Evolutionary conservation across 2,113 vertebrate genomes (phyloP), one percentile per base, ranked within the genome.

Genomic region (Caranx melampygus): DNA sequence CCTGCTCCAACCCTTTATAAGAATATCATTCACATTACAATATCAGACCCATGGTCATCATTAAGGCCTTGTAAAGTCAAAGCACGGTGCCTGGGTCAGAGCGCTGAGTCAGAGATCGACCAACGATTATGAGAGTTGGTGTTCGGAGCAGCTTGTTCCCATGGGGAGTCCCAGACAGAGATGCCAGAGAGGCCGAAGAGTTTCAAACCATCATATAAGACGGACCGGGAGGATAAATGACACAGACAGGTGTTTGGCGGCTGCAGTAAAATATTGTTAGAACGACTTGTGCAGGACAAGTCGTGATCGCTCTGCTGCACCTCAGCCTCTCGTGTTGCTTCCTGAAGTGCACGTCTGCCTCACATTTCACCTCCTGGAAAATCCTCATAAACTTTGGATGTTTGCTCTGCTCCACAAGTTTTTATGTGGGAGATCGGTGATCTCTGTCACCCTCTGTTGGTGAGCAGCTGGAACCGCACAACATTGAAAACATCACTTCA

Each of bases 381-480:
- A 37, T 47, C 5, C 11, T 76, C 6, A 40, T 1, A 63, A 49
- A 44, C 11, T 26, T 35, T 63, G 0, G 37, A 20, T 51, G 21
- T 74, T 69, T 49, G 15, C 5, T 34, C 35, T 59, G n/a, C 45
- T 21, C 16, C 35, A 9, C 5, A n/a, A 45, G 10, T 34, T 45
- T 51, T 34, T 52, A 12, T 59, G 20, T 35, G 13, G 21, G 14
- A 3, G 18, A 63, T 33, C 5, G 47, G 42, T 86, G 59, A 75
- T 74, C 63, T 89, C 65, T 92, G 82, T 82, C 87, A 60, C 12
- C 85, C 82, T 88, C 89, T 90, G 57, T 81, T 88, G 89, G 91
- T 67, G 45, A 60, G 14, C 47, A 35, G 14, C 3, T 35, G 61
- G 18, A 61, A 89, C 69, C 87, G 61, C 89, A 76, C 47, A 64